Base-by-base conservation (phyloP, 2,113 vertebrate species). In the Aegithalos caudatus region DNA sequence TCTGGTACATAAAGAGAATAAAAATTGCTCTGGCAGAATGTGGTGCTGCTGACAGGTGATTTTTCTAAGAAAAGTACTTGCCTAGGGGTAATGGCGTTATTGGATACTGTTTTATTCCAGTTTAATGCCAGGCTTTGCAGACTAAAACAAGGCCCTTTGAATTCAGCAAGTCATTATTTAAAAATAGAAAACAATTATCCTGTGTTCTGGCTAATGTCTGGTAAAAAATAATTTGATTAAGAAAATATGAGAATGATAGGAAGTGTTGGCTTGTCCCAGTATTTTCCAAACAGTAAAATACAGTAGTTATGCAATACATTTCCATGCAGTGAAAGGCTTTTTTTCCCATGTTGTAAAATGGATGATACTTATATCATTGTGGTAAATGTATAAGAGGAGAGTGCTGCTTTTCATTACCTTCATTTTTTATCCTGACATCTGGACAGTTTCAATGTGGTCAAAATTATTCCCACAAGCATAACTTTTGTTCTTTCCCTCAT, bases 101-200 rank as follows among this genome's bases (percentile, higher is more conserved):
- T 86, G 71, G 33, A 58, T 65, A 58, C 82, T 94, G 74, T 82
- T 94, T 90, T 82, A 51, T 35, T 80, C 50, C 33, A 90, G 42
- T 16, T 71, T 58, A 77, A 70, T 88, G 58, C 90, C 92, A 88
- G 74, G 50, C 80, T 91, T 88, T 93, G 58, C 71, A 73, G 78
- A 80, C 29, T 91, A 38, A 81, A 88, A 95, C 67, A 85, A 86
- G 71, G 62, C 22, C 47, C 45, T 95, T 96, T 95, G 74, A 95
- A 91, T 94, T 92, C 79, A 90, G n/a, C n/a, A 88, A 86, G 69
- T n/a, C 61, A 88, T 95, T 95, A 91, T 96, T 95, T 94, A 86
- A 97, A 97, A 95, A 93, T 61, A 91, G 76, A 92, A 97, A 97
- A 95, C 85, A 96, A 92, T 95, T 95, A 95, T 88, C 79, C 86